Conservation (phyloP, 2,888 invertebrate species). For the Drosophila rellima region DNA sequence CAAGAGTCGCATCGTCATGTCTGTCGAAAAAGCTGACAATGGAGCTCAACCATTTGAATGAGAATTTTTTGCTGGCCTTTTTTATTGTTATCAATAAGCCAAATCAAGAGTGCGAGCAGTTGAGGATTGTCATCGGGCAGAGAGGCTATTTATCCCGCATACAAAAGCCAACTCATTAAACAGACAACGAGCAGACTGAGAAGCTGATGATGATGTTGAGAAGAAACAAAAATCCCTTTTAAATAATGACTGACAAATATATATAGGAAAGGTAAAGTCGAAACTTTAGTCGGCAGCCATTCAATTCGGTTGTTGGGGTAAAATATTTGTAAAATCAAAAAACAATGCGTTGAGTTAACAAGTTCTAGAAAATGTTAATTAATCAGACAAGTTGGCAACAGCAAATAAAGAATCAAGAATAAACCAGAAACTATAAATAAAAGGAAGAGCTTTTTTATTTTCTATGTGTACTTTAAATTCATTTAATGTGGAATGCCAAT, state of each 20-base stretch:
- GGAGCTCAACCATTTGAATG: constrained; percentile 56
- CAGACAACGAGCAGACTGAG: constrained; percentile 12
- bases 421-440: not conserved
- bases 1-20: constrained; percentile 26
- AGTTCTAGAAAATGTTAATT: constrained; percentile 16
- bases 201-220: constrained; percentile 7
- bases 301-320: constrained; percentile 11
- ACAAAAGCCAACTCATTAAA: constrained; percentile 66
- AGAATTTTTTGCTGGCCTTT: constrained; percentile 48
- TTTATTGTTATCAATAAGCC: constrained; percentile 68
- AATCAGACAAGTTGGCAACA: constrained; percentile 2
- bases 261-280: constrained; percentile 17
- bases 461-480: not conserved
- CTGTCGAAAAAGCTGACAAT: constrained; percentile 31
- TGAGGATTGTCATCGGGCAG: constrained; percentile 13
- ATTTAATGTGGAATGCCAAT: not conserved
- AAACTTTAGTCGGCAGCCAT: constrained; percentile 14
- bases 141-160: constrained; percentile 25
- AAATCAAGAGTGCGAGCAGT: constrained; percentile 14
- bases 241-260: constrained; percentile 26
- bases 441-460: not conserved
- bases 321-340: constrained; percentile 28
- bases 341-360: not conserved
- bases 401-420: constrained; percentile 1
- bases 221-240: constrained; percentile 25